Percentiles rank a stretch among this genome's conserved stretches.
Evolutionary conservation across 2,888 invertebrate species (phyloP).

Genomic region (Phorcus lineatus): DNA sequence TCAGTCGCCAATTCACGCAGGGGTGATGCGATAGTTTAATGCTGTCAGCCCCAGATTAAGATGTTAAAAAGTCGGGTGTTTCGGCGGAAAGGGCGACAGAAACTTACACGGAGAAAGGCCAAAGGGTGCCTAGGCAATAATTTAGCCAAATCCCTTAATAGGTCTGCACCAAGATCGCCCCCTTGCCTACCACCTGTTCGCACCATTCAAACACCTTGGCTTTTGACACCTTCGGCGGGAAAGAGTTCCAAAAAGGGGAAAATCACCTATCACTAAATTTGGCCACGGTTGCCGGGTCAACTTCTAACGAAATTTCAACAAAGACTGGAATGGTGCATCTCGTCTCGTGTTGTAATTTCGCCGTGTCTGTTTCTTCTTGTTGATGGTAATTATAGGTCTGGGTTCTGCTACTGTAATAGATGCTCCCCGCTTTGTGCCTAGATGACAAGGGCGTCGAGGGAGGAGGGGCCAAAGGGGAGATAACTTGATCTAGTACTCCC

Average conservation of each 20-base stretch:
- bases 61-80: background rate
- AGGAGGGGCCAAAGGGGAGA: background rate
- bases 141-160: constrained; percentile 14
- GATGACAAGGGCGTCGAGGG: constrained; percentile 10
- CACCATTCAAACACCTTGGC: constrained; percentile 14
- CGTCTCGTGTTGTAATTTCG: background rate
- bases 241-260: constrained; percentile 9
- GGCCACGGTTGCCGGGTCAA: constrained; percentile 13
- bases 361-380: constrained; percentile 1
- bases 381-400: constrained; percentile 10
- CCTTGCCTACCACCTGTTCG: constrained; percentile 20
- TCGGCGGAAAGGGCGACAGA: background rate
- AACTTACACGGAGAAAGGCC: background rate
- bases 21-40: constrained; percentile 12
- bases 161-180: constrained; percentile 5
- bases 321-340: background rate
- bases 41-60: constrained; percentile 7
- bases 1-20: background rate
- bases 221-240: constrained; percentile 20
- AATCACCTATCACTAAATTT: constrained; percentile 21
- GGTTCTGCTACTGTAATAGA: constrained; percentile 1
- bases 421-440: background rate
- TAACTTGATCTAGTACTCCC: background rate
- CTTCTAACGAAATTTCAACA: constrained; percentile 7
- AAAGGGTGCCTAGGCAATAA: constrained; percentile 19